Base-by-base conservation (phyloP, 2,888 invertebrate genomes). In the Helobdella robusta region DNA sequence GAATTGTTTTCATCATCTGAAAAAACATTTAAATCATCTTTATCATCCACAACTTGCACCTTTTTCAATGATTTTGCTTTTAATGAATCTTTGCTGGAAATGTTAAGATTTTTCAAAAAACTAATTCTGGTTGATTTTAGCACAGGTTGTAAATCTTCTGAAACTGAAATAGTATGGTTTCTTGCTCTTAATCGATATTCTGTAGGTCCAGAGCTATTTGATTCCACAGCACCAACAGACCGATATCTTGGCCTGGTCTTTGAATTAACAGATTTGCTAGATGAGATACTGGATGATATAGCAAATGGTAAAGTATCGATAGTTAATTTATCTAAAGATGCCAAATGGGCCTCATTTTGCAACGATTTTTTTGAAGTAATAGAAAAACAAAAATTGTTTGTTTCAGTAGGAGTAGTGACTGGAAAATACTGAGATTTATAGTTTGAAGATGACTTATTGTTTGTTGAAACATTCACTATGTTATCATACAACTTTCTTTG, bases 1-100 rank as follows among this genome's bases (percentile, higher is more conserved):
- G 50, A 25, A 44, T 30, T 46, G 20, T 44, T 50, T 20, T 62
- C 62, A 18, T 62, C 50, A 35, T 62, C 62, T 30, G 62, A 62
- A n/a, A 56, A 56, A 56, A 1, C 28, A 28, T 8, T 48, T n/a
- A 34, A 50, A 20, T 44, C 18, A 44, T 20, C 35, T 25, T 48
- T 50, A 8, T 32, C 34, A 15, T 50, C 62, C 3, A 32, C 44
- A 11, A 54, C 54, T 25, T 54, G 28, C 62, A 30, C 48, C 62
- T 25, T 32, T 50, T 62, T 62, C 30, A 23, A 34, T 20, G 32
- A 30, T n/a, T n/a, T 5, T 8, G 56, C 1, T 25, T 28, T 32
- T 28, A 30, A n/a, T 15, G 28, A 28, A 32, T 25, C 56, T n/a
- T 32, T 56, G 18, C 28, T 32, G 56, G 3, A 28, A n/a, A 2